Evolutionary conservation across 2,888 invertebrate species (phyloP).

Genomic region (Limnephilus auricula): DNA sequence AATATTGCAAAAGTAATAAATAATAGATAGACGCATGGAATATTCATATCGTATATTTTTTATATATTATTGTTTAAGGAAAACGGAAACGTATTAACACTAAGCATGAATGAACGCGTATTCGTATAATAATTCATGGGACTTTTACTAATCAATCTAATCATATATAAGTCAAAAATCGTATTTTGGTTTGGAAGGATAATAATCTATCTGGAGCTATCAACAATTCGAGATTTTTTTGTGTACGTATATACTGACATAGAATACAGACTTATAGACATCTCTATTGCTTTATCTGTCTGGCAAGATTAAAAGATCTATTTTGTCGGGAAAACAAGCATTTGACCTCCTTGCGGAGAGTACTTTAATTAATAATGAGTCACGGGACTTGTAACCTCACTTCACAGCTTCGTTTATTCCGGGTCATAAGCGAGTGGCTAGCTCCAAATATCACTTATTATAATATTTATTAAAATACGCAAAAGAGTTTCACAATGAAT

Average conservation of each 20-base stretch:
- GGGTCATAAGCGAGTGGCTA: background rate
- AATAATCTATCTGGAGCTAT: background rate
- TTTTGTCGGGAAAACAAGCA: background rate
- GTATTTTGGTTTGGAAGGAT: background rate
- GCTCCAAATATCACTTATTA: background rate
- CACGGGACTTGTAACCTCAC: background rate
- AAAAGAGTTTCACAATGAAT: background rate
- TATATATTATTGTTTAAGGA: too few species aligned
- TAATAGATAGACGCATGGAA: too few species aligned
- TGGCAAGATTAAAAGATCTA: background rate
- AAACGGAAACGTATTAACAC: too few species aligned
- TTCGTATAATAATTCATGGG: too few species aligned
- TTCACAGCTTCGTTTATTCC: background rate
- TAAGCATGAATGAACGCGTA: too few species aligned
- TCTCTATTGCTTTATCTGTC: background rate
- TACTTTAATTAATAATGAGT: background rate
- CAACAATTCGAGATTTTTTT: background rate
- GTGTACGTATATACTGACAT: background rate
- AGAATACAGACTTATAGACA: background rate
- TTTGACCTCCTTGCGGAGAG: background rate
- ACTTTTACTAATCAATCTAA: too few species aligned
- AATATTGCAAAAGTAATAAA: too few species aligned
- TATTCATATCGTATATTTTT: too few species aligned
- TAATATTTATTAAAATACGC: background rate
- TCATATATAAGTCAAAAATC: too few species aligned